Evolutionary conservation across 2,797 vertebrate species (phyloP).

Genomic region (Aphelocoma californica): DNA sequence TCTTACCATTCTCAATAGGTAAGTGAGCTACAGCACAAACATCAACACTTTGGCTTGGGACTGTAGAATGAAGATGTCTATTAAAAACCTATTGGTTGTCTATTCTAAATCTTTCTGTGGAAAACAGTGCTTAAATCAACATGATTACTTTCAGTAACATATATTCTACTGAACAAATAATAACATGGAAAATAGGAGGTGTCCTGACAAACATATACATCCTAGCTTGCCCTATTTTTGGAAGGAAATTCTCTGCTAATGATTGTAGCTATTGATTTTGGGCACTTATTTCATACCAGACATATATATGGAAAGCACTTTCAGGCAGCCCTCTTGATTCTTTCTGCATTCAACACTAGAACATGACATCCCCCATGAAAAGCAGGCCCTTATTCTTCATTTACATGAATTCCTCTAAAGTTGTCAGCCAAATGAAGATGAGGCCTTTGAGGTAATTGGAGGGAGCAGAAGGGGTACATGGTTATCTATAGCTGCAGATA

Average conservation of each 20-base stretch:
- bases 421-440: background rate
- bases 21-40: background rate
- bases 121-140: background rate
- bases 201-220: background rate
- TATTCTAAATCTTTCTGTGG: background rate
- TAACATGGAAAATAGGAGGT: background rate
- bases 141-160: background rate
- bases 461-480: background rate
- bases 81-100: background rate
- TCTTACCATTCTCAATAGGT: slow-evolving; percentile 69
- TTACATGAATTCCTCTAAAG: background rate
- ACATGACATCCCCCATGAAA: background rate
- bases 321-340: background rate
- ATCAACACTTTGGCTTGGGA: background rate
- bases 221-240: background rate
- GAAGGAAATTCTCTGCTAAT: background rate
- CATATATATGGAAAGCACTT: background rate
- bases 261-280: background rate
- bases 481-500: background rate
- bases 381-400: background rate
- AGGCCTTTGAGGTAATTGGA: background rate
- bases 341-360: background rate
- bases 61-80: background rate
- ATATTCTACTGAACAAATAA: background rate
- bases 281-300: background rate